Base-by-base conservation (phyloP, 2,888 invertebrate genomes). In the Deilephila porcellus region DNA sequence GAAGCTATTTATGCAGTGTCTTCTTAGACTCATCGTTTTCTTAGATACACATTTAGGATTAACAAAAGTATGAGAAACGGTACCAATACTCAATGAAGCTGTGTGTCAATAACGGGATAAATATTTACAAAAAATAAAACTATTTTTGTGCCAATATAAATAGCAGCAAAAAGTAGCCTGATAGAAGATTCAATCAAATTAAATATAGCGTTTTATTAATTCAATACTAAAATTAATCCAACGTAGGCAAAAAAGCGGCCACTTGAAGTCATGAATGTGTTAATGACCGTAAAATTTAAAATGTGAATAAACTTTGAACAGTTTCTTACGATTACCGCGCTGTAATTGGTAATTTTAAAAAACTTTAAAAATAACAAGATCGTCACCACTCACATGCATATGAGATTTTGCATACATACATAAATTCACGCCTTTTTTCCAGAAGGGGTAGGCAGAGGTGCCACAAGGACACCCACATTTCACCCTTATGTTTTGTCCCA, bases 271-370 rank as follows among this genome's bases (percentile, higher is more conserved):
- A 29, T 32, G 29, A 56, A 14, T 56, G 56, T 53, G 53, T 34
- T 59, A 37, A 71, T 6, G 71, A 71, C 71, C 71, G 59, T 71
- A 60, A 71, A 59, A 59, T 59, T n/a, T 25, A 5, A 56, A 59
- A 71, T 71, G 71, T 71, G 59, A 71, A 60, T 20, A 71, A 62
- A 62, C 62, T 62, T 32, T 62, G 29, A 11, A 29, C 14, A 8
- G 62, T 32, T 62, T 56, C 53, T 6, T 56, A n/a, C 7, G 56
- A 56, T 56, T n/a, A 56, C n/a, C n/a, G 56, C 14, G 19, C 56
- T n/a, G n/a, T 56, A 56, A n/a, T n/a, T 56, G n/a, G 56, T 56
- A n/a, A 56, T n/a, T 19, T 56, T 56, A 56, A n/a, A n/a, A n/a
- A n/a, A 56, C 19, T 17, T n/a, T 4, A 56, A 56, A 45, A n/a